phyloP scores from a whole-genome alignment of 2,888 invertebrate species.

The Phortica magna region DNA sequence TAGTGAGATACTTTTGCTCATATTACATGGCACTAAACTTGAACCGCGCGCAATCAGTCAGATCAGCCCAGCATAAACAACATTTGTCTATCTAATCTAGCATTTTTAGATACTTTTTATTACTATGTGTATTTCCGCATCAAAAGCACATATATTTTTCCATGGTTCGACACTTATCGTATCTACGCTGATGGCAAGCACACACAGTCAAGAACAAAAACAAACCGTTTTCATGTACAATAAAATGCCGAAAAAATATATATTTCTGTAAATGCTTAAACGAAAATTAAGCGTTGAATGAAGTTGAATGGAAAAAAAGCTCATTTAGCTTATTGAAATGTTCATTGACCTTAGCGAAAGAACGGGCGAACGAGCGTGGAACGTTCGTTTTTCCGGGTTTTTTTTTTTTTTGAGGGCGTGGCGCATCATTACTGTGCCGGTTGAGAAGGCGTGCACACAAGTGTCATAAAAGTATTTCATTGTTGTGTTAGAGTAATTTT shows the following conservation, averaged over 20 bases:
- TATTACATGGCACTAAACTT: background rate
- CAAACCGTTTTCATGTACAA: background rate
- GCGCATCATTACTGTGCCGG: background rate
- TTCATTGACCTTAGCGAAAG: conserved; percentile 61
- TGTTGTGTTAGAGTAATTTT: background rate
- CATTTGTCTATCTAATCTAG: too few relatives aligned
- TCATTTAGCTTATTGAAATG: conserved; percentile 60
- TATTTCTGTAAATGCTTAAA: background rate
- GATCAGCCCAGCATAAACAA: background rate
- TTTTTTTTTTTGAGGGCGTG: background rate
- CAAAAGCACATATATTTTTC: background rate
- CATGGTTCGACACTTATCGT: background rate
- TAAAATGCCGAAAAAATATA: background rate
- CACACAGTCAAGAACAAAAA: background rate
- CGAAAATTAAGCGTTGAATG: background rate
- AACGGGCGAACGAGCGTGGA: background rate
- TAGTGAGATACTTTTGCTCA: conserved; percentile 5
- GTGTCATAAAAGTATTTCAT: background rate
- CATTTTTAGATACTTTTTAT: too few relatives aligned
- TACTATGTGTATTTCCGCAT: background rate
- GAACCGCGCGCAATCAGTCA: background rate
- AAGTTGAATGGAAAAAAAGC: conserved; percentile 48
- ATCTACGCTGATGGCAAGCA: background rate
- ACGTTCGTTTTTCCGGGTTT: background rate
- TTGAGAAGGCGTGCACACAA: background rate